These are phyloP conservation scores for Eristalis tenax DNA, from an alignment of 2,888 invertebrate genomes.

Conservation along the genomic window DNA sequence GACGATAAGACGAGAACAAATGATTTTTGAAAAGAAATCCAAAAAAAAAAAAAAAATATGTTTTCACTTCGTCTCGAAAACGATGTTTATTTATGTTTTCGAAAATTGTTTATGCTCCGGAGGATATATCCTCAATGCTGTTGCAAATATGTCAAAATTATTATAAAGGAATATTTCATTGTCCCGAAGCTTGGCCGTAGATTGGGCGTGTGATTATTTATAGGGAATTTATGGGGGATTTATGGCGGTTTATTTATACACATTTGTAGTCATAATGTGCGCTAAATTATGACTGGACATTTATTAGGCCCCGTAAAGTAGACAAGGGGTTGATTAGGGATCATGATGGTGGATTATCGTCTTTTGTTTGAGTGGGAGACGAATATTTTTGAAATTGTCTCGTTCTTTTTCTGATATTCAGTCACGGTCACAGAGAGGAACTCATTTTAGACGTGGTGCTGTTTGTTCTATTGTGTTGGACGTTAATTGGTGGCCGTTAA, in stretches of 20 bases:
- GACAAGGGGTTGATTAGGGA: conserved; percentile 57
- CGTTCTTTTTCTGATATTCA: neutral
- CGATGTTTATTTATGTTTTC: conserved; percentile 59
- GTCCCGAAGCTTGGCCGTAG: neutral
- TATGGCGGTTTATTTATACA: conserved; percentile 39
- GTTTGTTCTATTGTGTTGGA: neutral
- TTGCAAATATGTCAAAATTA: conserved; percentile 58
- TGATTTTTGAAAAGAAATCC: conserved; percentile 2
- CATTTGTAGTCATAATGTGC: conserved; percentile 25
- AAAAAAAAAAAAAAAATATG: neutral
- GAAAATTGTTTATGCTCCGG: conserved; percentile 51
- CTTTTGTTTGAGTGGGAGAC: conserved; percentile 13
- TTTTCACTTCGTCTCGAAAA: conserved; percentile 9
- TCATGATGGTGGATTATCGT: conserved; percentile 41
- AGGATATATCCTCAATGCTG: conserved; percentile 20
- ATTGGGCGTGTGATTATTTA: conserved; percentile 22
- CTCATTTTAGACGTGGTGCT: neutral
- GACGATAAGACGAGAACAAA: neutral
- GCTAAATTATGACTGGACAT: conserved; percentile 44
- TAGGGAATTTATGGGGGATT: conserved; percentile 37
- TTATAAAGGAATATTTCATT: conserved; percentile 41
- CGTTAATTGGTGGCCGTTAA: neutral
- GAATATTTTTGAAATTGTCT: conserved; percentile 14
- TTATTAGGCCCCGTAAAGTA: conserved; percentile 35
- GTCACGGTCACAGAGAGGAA: neutral